Percentiles rank a stretch among this genome's conserved stretches.
Conservation (phyloP, 2,113 vertebrate genomes). For the Eleginops maclovinus region DNA sequence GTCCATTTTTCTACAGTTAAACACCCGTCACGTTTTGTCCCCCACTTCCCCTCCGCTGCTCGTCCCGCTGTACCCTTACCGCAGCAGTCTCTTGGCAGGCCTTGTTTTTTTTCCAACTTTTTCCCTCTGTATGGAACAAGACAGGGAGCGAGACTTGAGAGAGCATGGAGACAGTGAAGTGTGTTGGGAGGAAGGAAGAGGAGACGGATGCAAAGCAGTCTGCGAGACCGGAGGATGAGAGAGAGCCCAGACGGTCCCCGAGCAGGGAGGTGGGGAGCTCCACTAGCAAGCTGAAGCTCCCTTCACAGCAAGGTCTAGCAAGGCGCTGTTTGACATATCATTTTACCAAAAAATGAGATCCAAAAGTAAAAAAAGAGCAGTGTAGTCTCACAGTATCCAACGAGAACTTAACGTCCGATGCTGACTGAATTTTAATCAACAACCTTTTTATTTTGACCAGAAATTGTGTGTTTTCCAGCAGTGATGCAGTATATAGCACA, state of each 20-base stretch:
- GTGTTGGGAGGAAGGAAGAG: slow-evolving; percentile 58
- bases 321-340: slow-evolving; percentile 53
- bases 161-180: slow-evolving; percentile 44
- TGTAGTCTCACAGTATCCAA: slow-evolving; percentile 9
- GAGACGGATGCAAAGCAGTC: slow-evolving; percentile 71
- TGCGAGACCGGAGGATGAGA: slow-evolving; percentile 42
- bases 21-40: neutral
- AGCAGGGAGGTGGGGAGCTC: slow-evolving; percentile 59
- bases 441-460: no score
- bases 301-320: slow-evolving; percentile 44
- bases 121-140: slow-evolving; percentile 43
- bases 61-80: slow-evolving; percentile 19
- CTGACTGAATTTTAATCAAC: slow-evolving; percentile 43
- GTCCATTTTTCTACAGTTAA: neutral
- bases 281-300: slow-evolving; percentile 48
- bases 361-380: slow-evolving; percentile 4
- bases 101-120: slow-evolving; percentile 63
- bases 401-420: slow-evolving; percentile 20
- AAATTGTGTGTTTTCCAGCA: no score
- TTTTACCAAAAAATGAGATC: slow-evolving; percentile 45
- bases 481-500: no score
- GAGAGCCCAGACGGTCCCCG: slow-evolving; percentile 51
- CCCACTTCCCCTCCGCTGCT: neutral
- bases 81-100: slow-evolving; percentile 38
- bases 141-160: slow-evolving; percentile 46